Evolutionary conservation across 1,140 invertebrate species (phyloP).

Genomic region (Trichoplusia ni): DNA sequence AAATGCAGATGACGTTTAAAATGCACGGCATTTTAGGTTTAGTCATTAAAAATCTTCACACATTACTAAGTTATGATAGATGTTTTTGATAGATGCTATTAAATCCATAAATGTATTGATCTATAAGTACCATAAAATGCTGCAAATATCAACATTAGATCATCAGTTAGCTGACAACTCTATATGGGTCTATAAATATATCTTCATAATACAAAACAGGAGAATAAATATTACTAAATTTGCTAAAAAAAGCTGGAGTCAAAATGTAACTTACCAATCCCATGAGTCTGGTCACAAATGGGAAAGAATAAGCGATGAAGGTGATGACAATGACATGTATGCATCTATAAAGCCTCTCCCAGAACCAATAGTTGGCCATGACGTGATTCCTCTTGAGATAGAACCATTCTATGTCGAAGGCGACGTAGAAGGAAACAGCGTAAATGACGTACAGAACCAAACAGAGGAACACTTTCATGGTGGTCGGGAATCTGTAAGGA

Average conservation of each 20-base stretch:
- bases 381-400: constrained; percentile 49
- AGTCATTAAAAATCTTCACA: no score
- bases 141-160: no score
- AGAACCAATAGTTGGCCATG: constrained; percentile 40
- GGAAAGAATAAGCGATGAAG: constrained; percentile 52
- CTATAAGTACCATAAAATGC: no score
- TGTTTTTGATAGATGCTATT: no score
- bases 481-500: constrained; percentile 56
- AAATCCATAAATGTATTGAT: no score
- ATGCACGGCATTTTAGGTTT: no score
- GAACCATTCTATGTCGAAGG: constrained; percentile 57
- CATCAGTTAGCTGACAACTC: no score
- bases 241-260: neutral
- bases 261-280: constrained; percentile 59
- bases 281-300: constrained; percentile 58
- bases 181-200: no score
- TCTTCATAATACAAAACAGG: no score
- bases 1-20: no score
- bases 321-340: constrained; percentile 47
- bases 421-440: constrained; percentile 63
- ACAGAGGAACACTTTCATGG: constrained; percentile 55
- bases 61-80: no score
- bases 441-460: constrained; percentile 64
- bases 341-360: constrained; percentile 59
- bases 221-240: no score